phyloP scores from a whole-genome alignment of 2,797 vertebrate genomes.

The Hippocampus kuda region DNA sequence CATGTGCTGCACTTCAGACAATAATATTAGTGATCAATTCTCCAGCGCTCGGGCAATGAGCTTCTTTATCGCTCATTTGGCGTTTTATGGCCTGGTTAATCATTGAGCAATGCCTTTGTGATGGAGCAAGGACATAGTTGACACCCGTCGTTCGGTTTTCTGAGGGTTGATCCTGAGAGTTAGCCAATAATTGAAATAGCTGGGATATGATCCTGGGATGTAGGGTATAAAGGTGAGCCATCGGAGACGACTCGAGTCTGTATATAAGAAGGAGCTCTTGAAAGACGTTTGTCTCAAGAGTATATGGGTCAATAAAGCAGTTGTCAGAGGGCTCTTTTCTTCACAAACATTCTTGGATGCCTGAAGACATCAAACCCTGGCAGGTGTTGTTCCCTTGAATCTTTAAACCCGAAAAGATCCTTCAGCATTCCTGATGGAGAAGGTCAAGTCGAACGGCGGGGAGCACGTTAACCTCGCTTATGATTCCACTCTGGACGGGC shows the following conservation, averaged over 20 bases:
- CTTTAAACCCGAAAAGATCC: slow-evolving; percentile 40
- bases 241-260: slow-evolving; percentile 16
- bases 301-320: slow-evolving; percentile 17
- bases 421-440: slow-evolving; percentile 54
- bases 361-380: slow-evolving; percentile 18
- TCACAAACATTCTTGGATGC: slow-evolving; percentile 35
- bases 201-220: slow-evolving; percentile 33
- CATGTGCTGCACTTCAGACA: slow-evolving; percentile 55
- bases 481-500: slow-evolving; percentile 63
- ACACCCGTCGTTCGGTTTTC: slow-evolving; percentile 53
- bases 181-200: slow-evolving; percentile 57
- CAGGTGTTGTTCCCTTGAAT: slow-evolving; percentile 20
- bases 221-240: slow-evolving; percentile 58
- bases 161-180: slow-evolving; percentile 56
- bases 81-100: slow-evolving; percentile 72
- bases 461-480: slow-evolving; percentile 55
- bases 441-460: slow-evolving; percentile 31
- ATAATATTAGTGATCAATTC: slow-evolving; percentile 67
- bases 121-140: slow-evolving; percentile 67
- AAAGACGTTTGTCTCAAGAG: neutral
- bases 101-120: slow-evolving; percentile 67
- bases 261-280: slow-evolving; percentile 11
- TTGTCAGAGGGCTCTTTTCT: slow-evolving; percentile 7
- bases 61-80: slow-evolving; percentile 56
- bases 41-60: slow-evolving; percentile 41